Base-by-base conservation (phyloP, 2,797 vertebrate genomes). In the Mus caroli region DNA sequence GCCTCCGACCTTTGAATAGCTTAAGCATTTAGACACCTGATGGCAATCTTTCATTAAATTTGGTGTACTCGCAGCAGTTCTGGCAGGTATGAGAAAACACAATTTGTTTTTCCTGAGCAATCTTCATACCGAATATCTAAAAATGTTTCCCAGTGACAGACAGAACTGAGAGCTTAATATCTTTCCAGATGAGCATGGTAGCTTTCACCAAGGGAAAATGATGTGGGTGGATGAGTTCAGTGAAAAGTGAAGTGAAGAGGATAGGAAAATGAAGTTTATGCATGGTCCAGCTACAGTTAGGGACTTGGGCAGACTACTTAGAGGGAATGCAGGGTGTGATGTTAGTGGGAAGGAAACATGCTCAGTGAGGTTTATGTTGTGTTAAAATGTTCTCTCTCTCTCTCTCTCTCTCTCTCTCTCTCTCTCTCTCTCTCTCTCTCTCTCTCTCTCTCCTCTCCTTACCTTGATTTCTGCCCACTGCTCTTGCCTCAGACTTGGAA, bases 1-100 rank as follows among this genome's bases (percentile, higher is more conserved):
- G 75, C 52, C 86, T 96, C 92, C 80, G 96, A 97, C 96, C 95
- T 96, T 97, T 89, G 97, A 89, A 94, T 69, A 94, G 22, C 90
- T 97, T 82, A 98, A 97, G 95, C 78, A 28, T 98, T 98, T 97
- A 98, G 96, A 98, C 98, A 98, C 97, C 98, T 98, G 98, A 98
- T 98, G 98, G 98, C 98, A 98, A 98, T 98, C 98, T 98, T 98
- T 98, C 98, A 98, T 98, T 98, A 98, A 98, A 98, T 96, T 98
- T 98, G 90, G 88, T 97, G 73, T 94, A 91, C 94, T 94, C 91
- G 58, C 90, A 96, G 85, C 91, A 94, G 54, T 97, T 97, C 83
- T 95, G 31, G 50, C 88, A 89, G 91, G 92, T 98, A 75, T 78
- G 73, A 56, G 82, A 96, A 90, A 97, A 96, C 26, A 94, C n/a